Conservation (phyloP, 2,113 vertebrate genomes). For the Chloropsis cyanopogon region DNA sequence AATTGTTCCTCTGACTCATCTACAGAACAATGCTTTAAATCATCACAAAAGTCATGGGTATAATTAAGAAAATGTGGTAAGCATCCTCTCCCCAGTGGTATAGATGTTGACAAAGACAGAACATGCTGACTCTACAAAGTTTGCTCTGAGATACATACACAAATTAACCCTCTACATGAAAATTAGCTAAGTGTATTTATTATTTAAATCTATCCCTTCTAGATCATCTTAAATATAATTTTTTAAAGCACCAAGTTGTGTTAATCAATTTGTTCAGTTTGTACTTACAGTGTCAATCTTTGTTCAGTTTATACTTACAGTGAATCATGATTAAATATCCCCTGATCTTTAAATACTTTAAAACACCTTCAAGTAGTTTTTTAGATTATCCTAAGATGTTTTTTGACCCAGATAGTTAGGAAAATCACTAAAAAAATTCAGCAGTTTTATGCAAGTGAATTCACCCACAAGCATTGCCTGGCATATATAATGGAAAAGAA, state of each 20-base stretch:
- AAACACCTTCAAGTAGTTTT: neutral
- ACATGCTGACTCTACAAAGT: neutral
- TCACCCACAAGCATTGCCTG: neutral
- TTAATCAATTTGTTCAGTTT: neutral
- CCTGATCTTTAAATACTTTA: neutral
- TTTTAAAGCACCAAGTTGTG: neutral
- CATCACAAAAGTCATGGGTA: neutral
- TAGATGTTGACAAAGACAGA: neutral
- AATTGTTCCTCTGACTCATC: neutral
- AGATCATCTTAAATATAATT: neutral
- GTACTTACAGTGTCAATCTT: neutral
- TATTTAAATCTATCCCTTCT: neutral
- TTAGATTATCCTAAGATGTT: neutral
- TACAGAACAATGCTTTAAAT: neutral
- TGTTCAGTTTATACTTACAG: neutral
- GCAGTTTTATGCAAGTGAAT: neutral
- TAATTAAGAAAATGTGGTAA: constrained; percentile 15
- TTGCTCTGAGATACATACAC: neutral
- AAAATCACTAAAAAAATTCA: neutral
- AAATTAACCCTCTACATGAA: neutral
- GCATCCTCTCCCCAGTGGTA: neutral
- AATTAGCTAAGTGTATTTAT: neutral
- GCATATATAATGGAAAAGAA: neutral
- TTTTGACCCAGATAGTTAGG: neutral
- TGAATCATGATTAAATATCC: neutral